Conservation (phyloP, 2,113 vertebrate genomes). For the Parotia lawesii region DNA sequence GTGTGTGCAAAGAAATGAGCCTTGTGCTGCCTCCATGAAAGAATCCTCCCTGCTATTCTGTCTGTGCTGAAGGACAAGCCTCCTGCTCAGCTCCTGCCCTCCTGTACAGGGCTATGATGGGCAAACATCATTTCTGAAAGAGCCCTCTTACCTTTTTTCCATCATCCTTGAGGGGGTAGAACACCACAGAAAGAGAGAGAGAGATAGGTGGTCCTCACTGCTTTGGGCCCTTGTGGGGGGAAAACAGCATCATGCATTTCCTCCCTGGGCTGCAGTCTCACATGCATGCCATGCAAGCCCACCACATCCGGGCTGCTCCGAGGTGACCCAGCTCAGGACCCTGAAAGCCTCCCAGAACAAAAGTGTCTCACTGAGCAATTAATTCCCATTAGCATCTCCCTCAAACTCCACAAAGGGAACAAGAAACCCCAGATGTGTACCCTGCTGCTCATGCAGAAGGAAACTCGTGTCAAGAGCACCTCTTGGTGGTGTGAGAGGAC, state of each 20-base stretch:
- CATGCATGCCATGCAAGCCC: background rate
- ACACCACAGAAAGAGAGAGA: background rate
- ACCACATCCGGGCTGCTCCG: fast-evolving
- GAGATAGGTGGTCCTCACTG: background rate
- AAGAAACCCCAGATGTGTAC: background rate
- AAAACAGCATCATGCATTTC: background rate
- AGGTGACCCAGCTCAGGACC: background rate
- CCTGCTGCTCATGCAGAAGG: background rate
- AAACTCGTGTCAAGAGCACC: slow-evolving; percentile 31
- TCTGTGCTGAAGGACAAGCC: background rate
- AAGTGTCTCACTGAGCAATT: background rate
- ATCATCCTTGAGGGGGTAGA: background rate
- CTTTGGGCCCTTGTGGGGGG: background rate
- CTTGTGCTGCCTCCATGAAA: background rate
- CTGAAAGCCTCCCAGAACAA: background rate
- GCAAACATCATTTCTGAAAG: background rate
- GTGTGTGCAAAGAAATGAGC: background rate
- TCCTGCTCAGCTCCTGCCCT: background rate
- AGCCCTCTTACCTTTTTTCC: background rate
- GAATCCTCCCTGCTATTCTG: background rate
- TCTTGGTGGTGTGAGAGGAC: slow-evolving; percentile 23
- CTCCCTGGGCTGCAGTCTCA: background rate
- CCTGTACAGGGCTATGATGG: background rate
- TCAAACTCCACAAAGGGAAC: background rate
- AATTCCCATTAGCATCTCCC: background rate